A percentile compares a stretch with the other conserved stretches of the same genome.
phyloP scores from a whole-genome alignment of 2,113 vertebrate species.

The Amphilophus citrinellus region DNA sequence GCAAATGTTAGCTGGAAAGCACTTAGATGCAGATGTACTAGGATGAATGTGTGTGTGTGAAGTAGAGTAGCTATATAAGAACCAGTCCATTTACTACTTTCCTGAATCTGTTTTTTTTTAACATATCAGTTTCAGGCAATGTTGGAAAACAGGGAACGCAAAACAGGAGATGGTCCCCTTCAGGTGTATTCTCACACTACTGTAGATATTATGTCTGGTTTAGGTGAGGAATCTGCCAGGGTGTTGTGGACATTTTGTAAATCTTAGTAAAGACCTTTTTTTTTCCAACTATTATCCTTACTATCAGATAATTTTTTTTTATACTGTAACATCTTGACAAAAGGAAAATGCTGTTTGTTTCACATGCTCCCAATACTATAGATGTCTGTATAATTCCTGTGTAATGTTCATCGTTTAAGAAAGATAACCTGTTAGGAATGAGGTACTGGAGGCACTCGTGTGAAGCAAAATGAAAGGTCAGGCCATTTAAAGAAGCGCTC shows the following conservation, averaged over 20 bases:
- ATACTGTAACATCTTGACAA: not conserved
- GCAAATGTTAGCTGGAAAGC: too few species aligned
- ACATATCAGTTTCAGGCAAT: too few species aligned
- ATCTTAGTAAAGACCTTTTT: not conserved
- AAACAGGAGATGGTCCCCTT: not conserved
- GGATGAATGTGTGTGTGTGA: too few species aligned
- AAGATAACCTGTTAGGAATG: not conserved
- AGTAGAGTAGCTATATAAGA: too few species aligned
- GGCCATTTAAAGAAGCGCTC: not conserved
- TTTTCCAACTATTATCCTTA: too few species aligned
- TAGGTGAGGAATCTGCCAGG: not conserved
- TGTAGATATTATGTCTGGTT: not conserved
- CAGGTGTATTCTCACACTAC: not conserved
- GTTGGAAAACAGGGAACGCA: not conserved
- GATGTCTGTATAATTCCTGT: not conserved
- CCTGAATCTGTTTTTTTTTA: not conserved
- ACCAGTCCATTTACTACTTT: too few species aligned
- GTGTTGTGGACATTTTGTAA: not conserved
- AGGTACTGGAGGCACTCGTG: constrained; percentile 1
- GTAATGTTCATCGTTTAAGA: not conserved
- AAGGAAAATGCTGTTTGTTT: not conserved
- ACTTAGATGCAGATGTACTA: too few species aligned
- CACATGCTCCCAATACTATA: not conserved
- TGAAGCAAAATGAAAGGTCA: constrained; percentile 41
- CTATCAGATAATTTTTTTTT: not conserved